phyloP scores from a whole-genome alignment of 2,888 invertebrate genomes.

The Chirona hameri region DNA sequence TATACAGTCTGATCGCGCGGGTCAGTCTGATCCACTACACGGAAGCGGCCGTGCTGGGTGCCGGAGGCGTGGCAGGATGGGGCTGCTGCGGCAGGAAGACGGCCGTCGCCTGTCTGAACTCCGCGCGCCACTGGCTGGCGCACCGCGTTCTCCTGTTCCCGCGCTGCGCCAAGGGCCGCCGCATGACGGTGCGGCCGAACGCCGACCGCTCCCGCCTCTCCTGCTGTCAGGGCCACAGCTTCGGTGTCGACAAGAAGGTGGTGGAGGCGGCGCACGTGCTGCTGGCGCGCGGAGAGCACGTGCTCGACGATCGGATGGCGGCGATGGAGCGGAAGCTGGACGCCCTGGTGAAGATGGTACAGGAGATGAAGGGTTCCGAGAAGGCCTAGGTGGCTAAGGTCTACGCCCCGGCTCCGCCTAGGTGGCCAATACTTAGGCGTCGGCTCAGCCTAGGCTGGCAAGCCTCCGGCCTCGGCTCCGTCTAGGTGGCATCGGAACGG shows the following conservation, averaged over 20 bases:
- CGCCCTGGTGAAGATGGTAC: neutral
- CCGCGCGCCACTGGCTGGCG: neutral
- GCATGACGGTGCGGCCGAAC: slow-evolving; percentile 34
- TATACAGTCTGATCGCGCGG: slow-evolving; percentile 69
- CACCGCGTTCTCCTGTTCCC: slow-evolving; percentile 25
- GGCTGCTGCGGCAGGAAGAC: slow-evolving; percentile 22
- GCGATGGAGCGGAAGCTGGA: slow-evolving; percentile 9
- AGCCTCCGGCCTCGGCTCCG: too few relatives aligned
- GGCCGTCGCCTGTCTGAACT: neutral
- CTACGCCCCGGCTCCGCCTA: too few relatives aligned
- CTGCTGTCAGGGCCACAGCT: slow-evolving; percentile 32
- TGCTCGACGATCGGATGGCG: neutral
- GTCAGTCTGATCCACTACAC: slow-evolving; percentile 68
- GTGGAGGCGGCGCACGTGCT: slow-evolving; percentile 7
- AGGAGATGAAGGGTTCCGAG: neutral
- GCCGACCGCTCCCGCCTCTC: slow-evolving; percentile 35
- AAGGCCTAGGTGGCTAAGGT: neutral
- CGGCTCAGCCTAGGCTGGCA: too few relatives aligned
- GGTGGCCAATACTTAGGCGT: too few relatives aligned
- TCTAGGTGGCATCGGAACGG: too few relatives aligned
- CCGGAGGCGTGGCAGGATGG: slow-evolving; percentile 57
- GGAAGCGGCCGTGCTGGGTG: slow-evolving; percentile 64
- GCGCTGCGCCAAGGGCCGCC: slow-evolving; percentile 32
- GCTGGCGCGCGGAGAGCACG: neutral
- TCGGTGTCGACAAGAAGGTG: neutral